Percentiles rank a stretch among this genome's conserved stretches.
These are phyloP conservation scores for Sinocyclocheilus grahami DNA, from an alignment of 2,113 vertebrate species.

Conservation along the genomic window DNA sequence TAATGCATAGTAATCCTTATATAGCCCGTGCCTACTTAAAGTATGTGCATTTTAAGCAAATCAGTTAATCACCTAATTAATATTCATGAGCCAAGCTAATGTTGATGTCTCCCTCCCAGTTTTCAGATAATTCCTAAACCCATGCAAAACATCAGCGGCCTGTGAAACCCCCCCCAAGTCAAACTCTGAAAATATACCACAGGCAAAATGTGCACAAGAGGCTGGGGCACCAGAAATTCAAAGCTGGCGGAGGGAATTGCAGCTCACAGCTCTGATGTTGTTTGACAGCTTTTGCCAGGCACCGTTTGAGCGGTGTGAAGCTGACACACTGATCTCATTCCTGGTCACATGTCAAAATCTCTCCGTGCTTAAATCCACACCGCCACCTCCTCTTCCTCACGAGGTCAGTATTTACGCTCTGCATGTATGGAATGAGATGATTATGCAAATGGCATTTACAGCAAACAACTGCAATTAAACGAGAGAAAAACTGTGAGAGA, in stretches of 20 bases:
- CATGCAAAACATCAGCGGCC: neutral
- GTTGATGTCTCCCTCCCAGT: neutral
- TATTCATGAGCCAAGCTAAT: neutral
- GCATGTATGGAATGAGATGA: slow-evolving; percentile 62
- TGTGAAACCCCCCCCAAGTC: neutral
- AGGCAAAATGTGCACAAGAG: neutral
- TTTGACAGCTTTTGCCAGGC: slow-evolving; percentile 45
- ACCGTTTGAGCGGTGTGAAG: slow-evolving; percentile 25
- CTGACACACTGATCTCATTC: slow-evolving; percentile 49
- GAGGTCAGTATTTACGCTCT: slow-evolving; percentile 72
- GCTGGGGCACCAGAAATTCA: neutral
- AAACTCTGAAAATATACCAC: slow-evolving; percentile 17
- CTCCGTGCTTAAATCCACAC: neutral
- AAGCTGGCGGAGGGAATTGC: neutral
- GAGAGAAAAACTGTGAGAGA: neutral
- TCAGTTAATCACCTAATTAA: neutral
- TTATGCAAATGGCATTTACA: slow-evolving; percentile 65
- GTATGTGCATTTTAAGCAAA: slow-evolving; percentile 8
- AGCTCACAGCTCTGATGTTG: slow-evolving; percentile 43
- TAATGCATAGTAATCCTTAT: neutral
- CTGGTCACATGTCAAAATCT: slow-evolving; percentile 34
- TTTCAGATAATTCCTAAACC: neutral
- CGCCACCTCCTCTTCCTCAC: slow-evolving; percentile 27
- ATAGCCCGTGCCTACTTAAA: neutral
- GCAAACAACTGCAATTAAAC: slow-evolving; percentile 57